phyloP scores from a whole-genome alignment of 1,140 invertebrate genomes.

The Aphaenogaster floridana region DNA sequence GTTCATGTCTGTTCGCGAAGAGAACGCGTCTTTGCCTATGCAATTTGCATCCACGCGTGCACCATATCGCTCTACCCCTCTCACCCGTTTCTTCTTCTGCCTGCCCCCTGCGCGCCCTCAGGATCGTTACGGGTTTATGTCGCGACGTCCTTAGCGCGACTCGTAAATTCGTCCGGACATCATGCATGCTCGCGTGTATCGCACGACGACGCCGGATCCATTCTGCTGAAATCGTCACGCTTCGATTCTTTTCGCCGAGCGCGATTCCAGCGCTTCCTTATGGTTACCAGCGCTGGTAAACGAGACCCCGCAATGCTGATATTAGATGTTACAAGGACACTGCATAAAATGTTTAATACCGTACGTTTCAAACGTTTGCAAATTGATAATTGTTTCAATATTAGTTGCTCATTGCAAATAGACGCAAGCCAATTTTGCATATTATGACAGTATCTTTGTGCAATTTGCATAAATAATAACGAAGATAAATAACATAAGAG shows the following conservation, averaged over 20 bases:
- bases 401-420: not conserved
- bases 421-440: not conserved
- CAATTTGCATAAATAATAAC: not conserved
- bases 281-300: slow-evolving; percentile 8
- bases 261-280: slow-evolving; percentile 42
- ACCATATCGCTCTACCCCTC: slow-evolving; percentile 51
- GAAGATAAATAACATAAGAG: not conserved
- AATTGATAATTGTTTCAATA: not conserved
- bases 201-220: slow-evolving; percentile 28
- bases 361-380: not conserved
- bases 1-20: slow-evolving; percentile 57
- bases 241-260: slow-evolving; percentile 47
- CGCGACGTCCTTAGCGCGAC: slow-evolving; percentile 65
- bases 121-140: slow-evolving; percentile 70
- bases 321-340: not conserved
- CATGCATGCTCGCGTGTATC: slow-evolving; percentile 11
- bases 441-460: not conserved
- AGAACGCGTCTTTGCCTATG: slow-evolving; percentile 59
- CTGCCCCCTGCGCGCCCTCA: not conserved
- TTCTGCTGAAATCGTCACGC: slow-evolving; percentile 44
- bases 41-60: slow-evolving; percentile 68
- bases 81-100: slow-evolving; percentile 37
- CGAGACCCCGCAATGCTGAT: not conserved
- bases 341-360: not conserved
- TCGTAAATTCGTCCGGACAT: slow-evolving; percentile 71